A percentile compares a stretch with the other conserved stretches of the same genome.
Conservation (phyloP, 1,140 invertebrate species). For the Sogatella furcifera region DNA sequence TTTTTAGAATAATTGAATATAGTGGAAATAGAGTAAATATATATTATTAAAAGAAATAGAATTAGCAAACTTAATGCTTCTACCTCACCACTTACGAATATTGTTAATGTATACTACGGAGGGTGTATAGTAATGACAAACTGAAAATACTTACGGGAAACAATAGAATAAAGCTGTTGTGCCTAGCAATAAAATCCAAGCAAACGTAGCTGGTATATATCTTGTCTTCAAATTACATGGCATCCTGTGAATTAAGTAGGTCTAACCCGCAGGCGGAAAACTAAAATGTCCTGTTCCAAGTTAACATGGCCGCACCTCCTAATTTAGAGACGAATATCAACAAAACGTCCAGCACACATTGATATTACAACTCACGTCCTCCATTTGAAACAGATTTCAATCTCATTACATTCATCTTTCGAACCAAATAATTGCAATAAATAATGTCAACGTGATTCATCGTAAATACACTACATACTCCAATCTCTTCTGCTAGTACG, state of each 20-base stretch:
- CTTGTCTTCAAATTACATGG: constrained; percentile 86
- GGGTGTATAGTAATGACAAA: neutral
- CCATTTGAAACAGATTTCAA: too few species aligned
- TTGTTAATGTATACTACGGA: neutral
- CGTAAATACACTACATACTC: too few species aligned
- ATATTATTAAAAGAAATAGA: neutral
- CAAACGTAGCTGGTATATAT: constrained; percentile 91
- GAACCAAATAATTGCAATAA: too few species aligned
- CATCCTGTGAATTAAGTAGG: constrained; percentile 46
- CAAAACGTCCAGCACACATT: constrained; percentile 1
- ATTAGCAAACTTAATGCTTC: neutral
- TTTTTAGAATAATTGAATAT: too few species aligned
- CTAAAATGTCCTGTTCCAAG: constrained; percentile 15
- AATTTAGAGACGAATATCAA: neutral
- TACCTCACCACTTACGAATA: neutral
- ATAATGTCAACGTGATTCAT: too few species aligned
- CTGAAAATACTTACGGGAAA: constrained; percentile 77
- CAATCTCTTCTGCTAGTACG: too few species aligned
- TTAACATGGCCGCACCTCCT: constrained; percentile 24
- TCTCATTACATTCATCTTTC: too few species aligned
- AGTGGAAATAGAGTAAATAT: too few species aligned
- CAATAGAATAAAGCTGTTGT: constrained; percentile 91
- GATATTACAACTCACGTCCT: neutral
- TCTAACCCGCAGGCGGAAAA: constrained; percentile 9
- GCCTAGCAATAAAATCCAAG: constrained; percentile 84